Base-by-base conservation (phyloP, 37 sponge, comb jelly and placozoan species). In the Geodia barretti region DNA sequence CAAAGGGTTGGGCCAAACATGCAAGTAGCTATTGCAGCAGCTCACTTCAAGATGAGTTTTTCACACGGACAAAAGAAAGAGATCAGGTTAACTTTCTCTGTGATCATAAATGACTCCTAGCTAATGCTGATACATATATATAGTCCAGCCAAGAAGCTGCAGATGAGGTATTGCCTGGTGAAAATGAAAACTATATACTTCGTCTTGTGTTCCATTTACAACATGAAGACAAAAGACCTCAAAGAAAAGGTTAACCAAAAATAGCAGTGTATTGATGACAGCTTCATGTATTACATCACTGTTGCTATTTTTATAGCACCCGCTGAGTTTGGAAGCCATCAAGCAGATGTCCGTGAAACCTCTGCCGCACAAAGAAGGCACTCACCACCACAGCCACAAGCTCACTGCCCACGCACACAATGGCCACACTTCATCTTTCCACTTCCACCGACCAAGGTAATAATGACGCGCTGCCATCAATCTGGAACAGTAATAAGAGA, bases 141-240 rank as follows among this genome's bases (percentile, higher is more conserved):
- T 33, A 68, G 68, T 68, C 31, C 32, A 32, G 68, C 34, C 33
- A 4, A 68, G 34, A 28, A 68, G 65, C 30, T 24, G 3, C 54
- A 41, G 25, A 61, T 21, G 54, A 78, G 63, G 25, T 23, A 60
- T 39, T 72, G 39, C 42, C 31, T 84, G 41, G 75, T 73, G 8
- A 91, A 86, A 47, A 39, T 91, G 70, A 77, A 71, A 60, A 66
- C 83, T 0, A 40, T 91, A n/a, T 74, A 78, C 71, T 69, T 72
- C 1, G 40, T 92, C 41, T 58, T 92, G 5, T 87, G 84, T 42
- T 87, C 79, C 29, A 75, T 92, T 0, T 69, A 74, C 33, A 87
- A 87, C 54, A 79, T 92, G 2, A 92, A 73, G 37, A 68, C 68
- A 7, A 92, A 35, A 62, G 88, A 92, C 33, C 78, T 92, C 23